Conservation (phyloP, 2,113 vertebrate species). For the Conger conger region DNA sequence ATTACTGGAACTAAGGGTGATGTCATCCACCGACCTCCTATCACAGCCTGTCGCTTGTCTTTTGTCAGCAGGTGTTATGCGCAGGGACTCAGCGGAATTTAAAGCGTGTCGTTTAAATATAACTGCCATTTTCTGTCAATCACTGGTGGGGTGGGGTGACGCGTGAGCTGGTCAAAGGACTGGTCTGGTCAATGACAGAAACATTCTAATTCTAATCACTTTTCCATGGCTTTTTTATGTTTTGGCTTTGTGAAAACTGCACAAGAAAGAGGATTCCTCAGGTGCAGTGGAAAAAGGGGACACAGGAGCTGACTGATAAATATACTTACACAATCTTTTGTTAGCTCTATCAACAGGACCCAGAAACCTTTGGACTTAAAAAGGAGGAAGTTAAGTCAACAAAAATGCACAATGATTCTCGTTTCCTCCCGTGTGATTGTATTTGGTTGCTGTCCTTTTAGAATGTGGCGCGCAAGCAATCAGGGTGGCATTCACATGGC, state of each 20-base stretch:
- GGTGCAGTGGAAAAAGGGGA: not conserved
- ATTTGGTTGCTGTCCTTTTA: not conserved
- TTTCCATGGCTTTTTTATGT: not conserved
- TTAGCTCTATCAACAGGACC: not conserved
- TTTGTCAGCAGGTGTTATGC: slow-evolving; percentile 21
- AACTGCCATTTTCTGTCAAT: not conserved
- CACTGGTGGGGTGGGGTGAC: too few species aligned
- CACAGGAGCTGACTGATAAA: not conserved
- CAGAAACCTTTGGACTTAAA: too few species aligned
- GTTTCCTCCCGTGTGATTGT: not conserved
- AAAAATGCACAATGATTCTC: not conserved
- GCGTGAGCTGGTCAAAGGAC: not conserved
- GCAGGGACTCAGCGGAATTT: slow-evolving; percentile 15
- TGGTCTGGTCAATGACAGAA: too few species aligned
- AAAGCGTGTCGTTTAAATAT: slow-evolving; percentile 7
- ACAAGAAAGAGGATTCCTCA: not conserved
- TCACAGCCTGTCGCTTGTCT: slow-evolving; percentile 28
- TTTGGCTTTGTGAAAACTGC: not conserved
- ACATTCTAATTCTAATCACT: too few species aligned
- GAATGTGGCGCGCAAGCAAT: not conserved
- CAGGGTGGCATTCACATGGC: not conserved
- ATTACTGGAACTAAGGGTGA: slow-evolving; percentile 36
- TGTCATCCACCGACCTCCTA: slow-evolving; percentile 19
- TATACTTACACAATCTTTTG: not conserved
- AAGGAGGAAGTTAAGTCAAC: not conserved